Conservation (phyloP, 2,888 invertebrate species). For the Zhuqinia jingwanae region DNA sequence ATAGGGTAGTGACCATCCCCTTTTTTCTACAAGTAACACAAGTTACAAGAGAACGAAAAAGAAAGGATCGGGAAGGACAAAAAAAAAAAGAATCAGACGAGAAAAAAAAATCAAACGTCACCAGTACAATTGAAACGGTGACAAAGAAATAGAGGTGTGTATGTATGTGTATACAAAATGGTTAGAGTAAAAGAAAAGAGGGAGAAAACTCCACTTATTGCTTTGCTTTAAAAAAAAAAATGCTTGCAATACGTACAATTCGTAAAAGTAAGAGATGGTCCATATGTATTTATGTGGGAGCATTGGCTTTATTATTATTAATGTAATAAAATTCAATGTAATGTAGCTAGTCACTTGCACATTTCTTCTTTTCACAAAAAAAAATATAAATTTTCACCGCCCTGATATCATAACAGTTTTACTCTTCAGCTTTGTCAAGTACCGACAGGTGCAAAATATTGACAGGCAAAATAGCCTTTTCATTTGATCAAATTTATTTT, state of each 20-base stretch:
- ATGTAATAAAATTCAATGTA: no score
- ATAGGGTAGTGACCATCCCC: constrained; percentile 79
- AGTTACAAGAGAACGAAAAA: constrained; percentile 45
- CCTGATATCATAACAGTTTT: no score
- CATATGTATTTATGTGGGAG: no score
- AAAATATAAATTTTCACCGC: no score
- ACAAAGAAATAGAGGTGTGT: background rate
- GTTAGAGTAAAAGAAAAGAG: no score
- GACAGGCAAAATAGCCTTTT: background rate
- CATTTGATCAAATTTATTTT: background rate
- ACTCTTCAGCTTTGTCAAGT: no score
- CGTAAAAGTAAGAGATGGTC: no score
- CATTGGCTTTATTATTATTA: no score
- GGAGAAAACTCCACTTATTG: constrained; percentile 20
- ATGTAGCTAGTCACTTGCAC: background rate
- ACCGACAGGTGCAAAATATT: constrained; percentile 35
- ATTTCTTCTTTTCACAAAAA: no score
- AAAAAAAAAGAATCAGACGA: constrained; percentile 10
- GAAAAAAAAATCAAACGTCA: constrained; percentile 70
- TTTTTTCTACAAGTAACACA: constrained; percentile 73
- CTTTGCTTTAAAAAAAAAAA: no score
- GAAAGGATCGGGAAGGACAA: constrained; percentile 19
- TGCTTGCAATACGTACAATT: no score
- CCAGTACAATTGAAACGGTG: background rate
- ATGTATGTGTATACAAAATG: background rate